Evolutionary conservation across 1,140 invertebrate genomes (phyloP), one percentile per base, ranked within the genome.

Genomic region (Drosophila mojavensis): DNA sequence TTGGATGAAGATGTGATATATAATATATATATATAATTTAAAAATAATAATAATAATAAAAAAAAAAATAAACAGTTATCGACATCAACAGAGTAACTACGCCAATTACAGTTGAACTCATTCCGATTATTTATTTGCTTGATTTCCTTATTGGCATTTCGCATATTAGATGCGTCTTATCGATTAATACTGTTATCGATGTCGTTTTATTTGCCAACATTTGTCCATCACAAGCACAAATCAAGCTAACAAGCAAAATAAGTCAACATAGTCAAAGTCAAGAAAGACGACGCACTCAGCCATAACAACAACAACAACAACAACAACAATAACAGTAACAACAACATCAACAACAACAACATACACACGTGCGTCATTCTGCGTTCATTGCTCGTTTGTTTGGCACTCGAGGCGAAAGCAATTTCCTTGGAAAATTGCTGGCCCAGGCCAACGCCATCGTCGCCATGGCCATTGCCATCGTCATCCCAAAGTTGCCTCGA

Each of bases 401-500:
- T 74, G 55, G 55, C 80, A 78, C 80, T 89, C 74, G 81, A 80
- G 84, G 84, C 84, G 70, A 89, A 88, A 88, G 70, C 84, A 88
- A 83, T 89, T 89, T 89, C 84, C 84, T 84, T 89, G 84, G 84
- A 89, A 89, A 89, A 89, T 89, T 89, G 84, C 77, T 66, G 66
- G 43, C 72, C 17, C 28, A 48, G 56, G 53, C 26, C 51, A 59
- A 59, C 56, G 47, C 6, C 43, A 15, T 30, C 51, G 39, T 47
- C 63, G n/a, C 28, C 54, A 24, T 45, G 45, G 41, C n/a, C 39
- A 28, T 45, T n/a, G 55, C 43, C 63, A 58, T 50, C 54, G 45
- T 36, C 55, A 50, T 24, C 24, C 33, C 41, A 41, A 41, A 60
- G 56, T 65, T 15, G 51, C 45, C 47, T 60, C 26, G 33, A 63